Percentiles rank a stretch among this genome's conserved stretches.
Evolutionary conservation across 2,113 vertebrate genomes (phyloP).

Genomic region (Nothobranchius kuhntae): DNA sequence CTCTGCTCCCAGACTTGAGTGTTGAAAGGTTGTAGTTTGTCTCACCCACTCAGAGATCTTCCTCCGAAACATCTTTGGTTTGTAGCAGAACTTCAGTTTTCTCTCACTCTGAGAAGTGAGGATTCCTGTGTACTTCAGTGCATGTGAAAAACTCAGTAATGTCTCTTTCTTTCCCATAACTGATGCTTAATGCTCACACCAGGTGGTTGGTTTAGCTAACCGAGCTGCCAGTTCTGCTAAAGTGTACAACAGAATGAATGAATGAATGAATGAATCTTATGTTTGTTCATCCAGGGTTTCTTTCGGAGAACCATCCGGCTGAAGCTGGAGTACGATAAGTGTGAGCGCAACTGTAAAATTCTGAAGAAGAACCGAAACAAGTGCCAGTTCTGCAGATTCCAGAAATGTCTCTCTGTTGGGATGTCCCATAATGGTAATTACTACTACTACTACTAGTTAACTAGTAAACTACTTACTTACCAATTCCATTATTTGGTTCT

Average conservation of each 20-base stretch:
- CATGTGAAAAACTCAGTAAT: neutral
- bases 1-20: neutral
- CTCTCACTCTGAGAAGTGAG: neutral
- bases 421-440: conserved; percentile 96
- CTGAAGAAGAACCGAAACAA: conserved; percentile 98
- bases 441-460: neutral
- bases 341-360: conserved; percentile 92
- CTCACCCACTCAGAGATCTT: conserved; percentile 16
- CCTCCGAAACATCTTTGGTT: neutral
- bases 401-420: conserved; percentile 96
- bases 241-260: no score
- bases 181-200: no score
- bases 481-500: no score
- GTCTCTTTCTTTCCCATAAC: no score
- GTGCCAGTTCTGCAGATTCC: conserved; percentile 96
- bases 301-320: conserved; percentile 93
- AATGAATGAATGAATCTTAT: neutral
- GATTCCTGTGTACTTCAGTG: neutral
- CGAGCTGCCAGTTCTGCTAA: no score
- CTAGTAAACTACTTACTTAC: neutral
- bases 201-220: no score
- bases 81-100: neutral
- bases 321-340: conserved; percentile 91
- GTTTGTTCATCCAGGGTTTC: conserved; percentile 84
- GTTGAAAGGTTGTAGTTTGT: neutral